Percentiles rank a stretch among this genome's conserved stretches.
Conservation (phyloP, 2,888 invertebrate species). For the Chalcis sispes region DNA sequence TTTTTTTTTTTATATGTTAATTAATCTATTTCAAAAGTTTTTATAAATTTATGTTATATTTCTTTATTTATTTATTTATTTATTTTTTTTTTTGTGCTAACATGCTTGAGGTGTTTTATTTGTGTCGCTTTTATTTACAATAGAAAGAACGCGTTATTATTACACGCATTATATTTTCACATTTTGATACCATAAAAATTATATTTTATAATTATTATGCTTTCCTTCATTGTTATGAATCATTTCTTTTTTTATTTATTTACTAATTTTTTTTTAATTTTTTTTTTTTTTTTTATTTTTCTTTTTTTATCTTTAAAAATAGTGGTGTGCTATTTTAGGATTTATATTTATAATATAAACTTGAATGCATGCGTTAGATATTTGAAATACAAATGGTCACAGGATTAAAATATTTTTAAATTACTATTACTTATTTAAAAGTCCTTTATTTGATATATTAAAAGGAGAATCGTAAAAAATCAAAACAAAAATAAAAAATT, state of each 20-base stretch:
- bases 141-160: conserved; percentile 37
- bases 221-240: conserved; percentile 21
- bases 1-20: conserved; percentile 27
- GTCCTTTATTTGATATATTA: neutral
- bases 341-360: conserved; percentile 18
- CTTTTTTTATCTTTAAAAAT: conserved; percentile 20
- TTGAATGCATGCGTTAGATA: conserved; percentile 46
- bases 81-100: conserved; percentile 51
- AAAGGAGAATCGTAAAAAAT: too few species aligned
- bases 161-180: conserved; percentile 33
- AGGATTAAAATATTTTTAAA: conserved; percentile 14
- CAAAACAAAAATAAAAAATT: neutral
- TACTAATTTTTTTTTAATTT: neutral
- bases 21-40: conserved; percentile 15
- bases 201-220: conserved; percentile 20
- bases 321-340: conserved; percentile 41
- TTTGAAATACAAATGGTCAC: conserved; percentile 37
- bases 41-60: conserved; percentile 16
- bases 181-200: conserved; percentile 16
- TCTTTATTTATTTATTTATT: conserved; percentile 10
- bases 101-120: conserved; percentile 52
- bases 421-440: too few species aligned
- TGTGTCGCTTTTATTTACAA: conserved; percentile 34
- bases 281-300: conserved; percentile 24
- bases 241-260: too few species aligned